Percentiles rank a stretch among this genome's conserved stretches.
Conservation (phyloP, 2,797 vertebrate species). For the Protonibea diacanthus region DNA sequence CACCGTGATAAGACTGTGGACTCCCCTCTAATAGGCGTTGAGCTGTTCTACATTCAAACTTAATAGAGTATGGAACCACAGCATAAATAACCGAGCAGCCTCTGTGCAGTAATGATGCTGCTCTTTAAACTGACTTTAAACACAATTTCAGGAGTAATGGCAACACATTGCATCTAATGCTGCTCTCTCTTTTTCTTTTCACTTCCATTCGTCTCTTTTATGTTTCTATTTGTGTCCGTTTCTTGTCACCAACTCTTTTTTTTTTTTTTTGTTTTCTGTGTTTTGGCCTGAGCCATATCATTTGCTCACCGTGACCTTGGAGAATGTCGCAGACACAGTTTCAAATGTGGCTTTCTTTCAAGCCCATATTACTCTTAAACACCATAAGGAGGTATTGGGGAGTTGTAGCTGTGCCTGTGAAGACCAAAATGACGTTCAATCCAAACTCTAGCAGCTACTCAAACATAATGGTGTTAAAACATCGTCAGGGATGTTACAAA, state of each 20-base stretch:
- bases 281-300: constrained; percentile 21
- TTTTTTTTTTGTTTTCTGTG: constrained; percentile 4
- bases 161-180: background rate
- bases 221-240: constrained; percentile 31
- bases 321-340: constrained; percentile 40
- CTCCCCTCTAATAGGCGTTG: background rate
- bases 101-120: constrained; percentile 11
- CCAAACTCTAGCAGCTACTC: constrained; percentile 4
- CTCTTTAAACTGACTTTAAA: constrained; percentile 35
- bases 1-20: constrained; percentile 1
- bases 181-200: background rate
- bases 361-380: constrained; percentile 6
- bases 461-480: background rate
- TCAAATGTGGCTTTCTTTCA: constrained; percentile 29
- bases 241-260: constrained; percentile 19
- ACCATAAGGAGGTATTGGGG: background rate
- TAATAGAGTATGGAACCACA: constrained; percentile 25
- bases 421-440: background rate
- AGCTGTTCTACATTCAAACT: constrained; percentile 12
- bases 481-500: background rate
- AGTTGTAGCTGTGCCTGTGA: background rate
- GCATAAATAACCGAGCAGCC: constrained; percentile 50
- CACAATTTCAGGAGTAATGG: constrained; percentile 16
- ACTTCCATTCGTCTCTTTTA: constrained; percentile 17
- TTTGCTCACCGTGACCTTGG: constrained; percentile 52